phyloP scores from a whole-genome alignment of 2,888 invertebrate species.

The Congeria kusceri region DNA sequence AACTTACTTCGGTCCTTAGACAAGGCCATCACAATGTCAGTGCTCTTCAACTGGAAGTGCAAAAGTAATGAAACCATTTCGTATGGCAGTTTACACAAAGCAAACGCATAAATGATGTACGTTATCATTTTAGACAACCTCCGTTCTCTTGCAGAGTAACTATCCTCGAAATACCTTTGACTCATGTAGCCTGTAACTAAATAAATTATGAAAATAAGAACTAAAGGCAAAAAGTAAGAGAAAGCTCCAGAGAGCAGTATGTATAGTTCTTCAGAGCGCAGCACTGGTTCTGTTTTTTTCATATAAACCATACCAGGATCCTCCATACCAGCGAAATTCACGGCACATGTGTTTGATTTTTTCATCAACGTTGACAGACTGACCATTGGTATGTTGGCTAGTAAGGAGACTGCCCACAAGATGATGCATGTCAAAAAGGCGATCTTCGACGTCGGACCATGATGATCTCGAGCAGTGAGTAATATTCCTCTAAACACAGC shows the following conservation, averaged over 20 bases:
- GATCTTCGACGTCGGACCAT: slow-evolving; percentile 67
- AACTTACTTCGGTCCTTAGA: slow-evolving; percentile 47
- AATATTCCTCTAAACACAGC: slow-evolving; percentile 76
- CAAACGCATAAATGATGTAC: slow-evolving; percentile 70
- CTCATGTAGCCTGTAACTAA: slow-evolving; percentile 73
- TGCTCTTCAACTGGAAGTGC: slow-evolving; percentile 65
- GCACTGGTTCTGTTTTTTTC: background rate
- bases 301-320: background rate
- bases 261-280: slow-evolving; percentile 55
- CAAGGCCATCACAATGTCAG: slow-evolving; percentile 37
- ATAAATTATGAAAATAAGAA: slow-evolving; percentile 71
- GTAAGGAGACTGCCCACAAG: slow-evolving; percentile 69
- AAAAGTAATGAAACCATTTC: slow-evolving; percentile 69
- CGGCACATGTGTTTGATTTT: slow-evolving; percentile 48
- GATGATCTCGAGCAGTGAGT: slow-evolving; percentile 71
- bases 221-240: slow-evolving; percentile 73
- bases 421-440: slow-evolving; percentile 67
- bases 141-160: slow-evolving; percentile 74
- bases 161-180: slow-evolving; percentile 77
- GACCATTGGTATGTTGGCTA: slow-evolving; percentile 73
- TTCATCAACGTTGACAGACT: slow-evolving; percentile 45
- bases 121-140: slow-evolving; percentile 76
- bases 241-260: slow-evolving; percentile 64
- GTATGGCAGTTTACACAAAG: slow-evolving; percentile 74
- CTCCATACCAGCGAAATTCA: slow-evolving; percentile 8